A percentile compares a stretch with the other conserved stretches of the same genome.
phyloP scores from a whole-genome alignment of 2,797 vertebrate species.

The Acipenser transmontanus region DNA sequence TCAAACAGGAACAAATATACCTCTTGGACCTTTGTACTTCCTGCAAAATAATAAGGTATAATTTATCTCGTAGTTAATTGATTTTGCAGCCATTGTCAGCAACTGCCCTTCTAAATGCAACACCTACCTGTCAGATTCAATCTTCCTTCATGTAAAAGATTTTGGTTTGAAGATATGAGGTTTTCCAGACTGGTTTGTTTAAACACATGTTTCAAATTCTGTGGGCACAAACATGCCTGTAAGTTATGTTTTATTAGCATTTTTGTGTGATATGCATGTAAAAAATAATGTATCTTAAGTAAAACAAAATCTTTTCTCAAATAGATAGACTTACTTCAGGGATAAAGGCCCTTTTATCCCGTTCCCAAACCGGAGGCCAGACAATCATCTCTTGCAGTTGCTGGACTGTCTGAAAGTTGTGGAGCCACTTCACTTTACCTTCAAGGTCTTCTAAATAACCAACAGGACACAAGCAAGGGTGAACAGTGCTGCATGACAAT shows the following conservation, averaged over 20 bases:
- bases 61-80: background rate
- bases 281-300: too few relatives aligned
- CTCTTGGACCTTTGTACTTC: conserved; percentile 73
- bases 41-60: conserved; percentile 26
- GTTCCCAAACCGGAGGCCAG: conserved; percentile 85
- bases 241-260: too few relatives aligned
- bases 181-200: conserved; percentile 75
- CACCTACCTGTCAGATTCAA: conserved; percentile 68
- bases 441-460: conserved; percentile 75
- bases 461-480: conserved; percentile 9
- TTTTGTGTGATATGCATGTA: too few relatives aligned
- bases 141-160: conserved; percentile 75
- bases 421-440: conserved; percentile 88
- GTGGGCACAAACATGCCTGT: conserved; percentile 18
- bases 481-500: too few relatives aligned
- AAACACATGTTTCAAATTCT: conserved; percentile 79
- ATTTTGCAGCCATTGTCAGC: too few relatives aligned
- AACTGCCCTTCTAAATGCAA: background rate
- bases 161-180: conserved; percentile 67
- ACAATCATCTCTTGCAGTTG: conserved; percentile 78
- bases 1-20: conserved; percentile 84
- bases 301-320: too few relatives aligned
- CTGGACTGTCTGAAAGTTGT: conserved; percentile 84
- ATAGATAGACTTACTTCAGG: conserved; percentile 64
- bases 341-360: conserved; percentile 77